Base-by-base conservation (phyloP, 2,888 invertebrate genomes). In the Papilio gigon region DNA sequence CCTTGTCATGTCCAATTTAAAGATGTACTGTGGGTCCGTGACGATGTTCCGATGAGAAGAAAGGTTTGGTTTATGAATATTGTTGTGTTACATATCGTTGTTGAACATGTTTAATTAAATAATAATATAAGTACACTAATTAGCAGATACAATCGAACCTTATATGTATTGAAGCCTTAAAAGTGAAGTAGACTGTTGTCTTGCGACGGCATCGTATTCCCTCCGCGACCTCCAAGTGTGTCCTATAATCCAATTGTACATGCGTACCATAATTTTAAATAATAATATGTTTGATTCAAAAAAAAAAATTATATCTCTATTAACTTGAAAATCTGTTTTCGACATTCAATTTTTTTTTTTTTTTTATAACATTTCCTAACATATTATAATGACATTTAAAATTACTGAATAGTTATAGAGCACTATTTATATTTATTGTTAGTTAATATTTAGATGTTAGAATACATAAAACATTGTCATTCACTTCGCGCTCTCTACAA, bases 131-230 rank as follows among this genome's bases (percentile, higher is more conserved):
- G n/a, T n/a, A n/a, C 5, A 11, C 27, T 27, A 53, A 27, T 53
- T 27, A 53, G 53, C 53, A 53, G 8, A n/a, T 27, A 53, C 53
- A 50, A 1, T n/a, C 27, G 25, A 14, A 50, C 27, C 14, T 59
- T 30, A 33, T 47, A n/a, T 33, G 47, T 68, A 59, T 27, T 30
- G 64, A 68, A 68, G 40, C 56, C 68, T 17, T 68, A 68, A 12
- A 60, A 68, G 59, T 62, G 20, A 40, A 62, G 33, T 25, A 22
- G 47, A 50, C n/a, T 50, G 40, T 50, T 68, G 47, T 47, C 56
- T 33, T 44, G 40, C 33, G 53, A 27, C 33, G 20, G 64, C 65
- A 50, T 68, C 60, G 40, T 60, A 42, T 65, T 68, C 64, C 58
- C 64, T 53, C 27, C 20, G 37, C 27, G 37, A 68, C 30, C 44